Evolutionary conservation across 2,113 vertebrate species (phyloP), one percentile per base, ranked within the genome.

Genomic region (Pelobates fuscus): DNA sequence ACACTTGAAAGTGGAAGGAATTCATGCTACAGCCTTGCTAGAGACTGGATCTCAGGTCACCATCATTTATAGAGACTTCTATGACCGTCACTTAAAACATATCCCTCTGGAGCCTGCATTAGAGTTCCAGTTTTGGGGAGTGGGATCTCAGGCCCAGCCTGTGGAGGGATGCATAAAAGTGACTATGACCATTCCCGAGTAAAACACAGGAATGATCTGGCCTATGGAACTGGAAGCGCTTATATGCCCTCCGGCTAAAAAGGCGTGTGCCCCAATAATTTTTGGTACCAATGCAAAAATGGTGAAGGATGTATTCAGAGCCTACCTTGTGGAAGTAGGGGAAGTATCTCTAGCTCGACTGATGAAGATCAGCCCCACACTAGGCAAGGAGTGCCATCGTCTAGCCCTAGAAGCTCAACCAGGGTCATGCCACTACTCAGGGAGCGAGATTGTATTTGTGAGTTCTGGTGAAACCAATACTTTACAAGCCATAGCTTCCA

Each of bases 401-500:
- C 2, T 54, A 54, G 49, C 49, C 49, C 49, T 54, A 18, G 49
- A 54, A 54, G 11, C 49, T 18, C 11, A 54, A 54, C 49, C 49
- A 54, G 49, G 49, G 2, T 54, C 49, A 7, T 54, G 49, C 49
- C 49, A 54, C 49, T 54, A 54, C 18, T 10, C 49, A 54, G 49
- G 49, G 2, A 54, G 49, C 7, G 37, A 41, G 7, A 41, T 12
- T 41, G 37, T 41, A 41, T 41, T 41, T 12, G 14, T 41, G 7
- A 54, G 18, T 8, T 17, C 49, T 54, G 49, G 49, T 54, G 49
- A 54, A 17, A 54, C 49, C n/a, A n/a, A n/a, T n/a, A n/a, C n/a
- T n/a, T n/a, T n/a, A n/a, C n/a, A n/a, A 20, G 54, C 54, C 54
- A 57, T 57, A 57, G 54, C 54, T 18, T 57, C 54, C 7, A 57